Evolutionary conservation across 2,797 vertebrate genomes (phyloP).

Genomic region (Loriculus beryllinus): DNA sequence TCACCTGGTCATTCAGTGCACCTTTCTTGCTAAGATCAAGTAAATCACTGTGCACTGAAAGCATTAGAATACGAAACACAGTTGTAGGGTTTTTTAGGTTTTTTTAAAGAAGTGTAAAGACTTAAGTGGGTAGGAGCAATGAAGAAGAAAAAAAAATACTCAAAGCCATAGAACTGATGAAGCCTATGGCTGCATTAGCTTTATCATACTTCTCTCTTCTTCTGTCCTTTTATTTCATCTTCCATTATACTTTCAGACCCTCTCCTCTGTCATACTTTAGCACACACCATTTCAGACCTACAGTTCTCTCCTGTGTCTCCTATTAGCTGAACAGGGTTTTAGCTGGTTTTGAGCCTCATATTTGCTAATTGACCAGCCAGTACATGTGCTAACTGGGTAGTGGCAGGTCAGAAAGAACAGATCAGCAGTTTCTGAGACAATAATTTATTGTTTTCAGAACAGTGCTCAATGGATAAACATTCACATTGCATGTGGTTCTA

Average conservation of each 20-base stretch:
- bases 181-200: neutral
- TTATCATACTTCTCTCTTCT: neutral
- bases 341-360: neutral
- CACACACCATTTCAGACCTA: neutral
- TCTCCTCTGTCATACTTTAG: neutral
- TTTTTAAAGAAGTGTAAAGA: neutral
- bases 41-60: neutral
- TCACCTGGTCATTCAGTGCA: neutral
- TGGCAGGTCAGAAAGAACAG: conserved; percentile 26
- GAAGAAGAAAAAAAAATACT: neutral
- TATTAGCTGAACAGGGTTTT: neutral
- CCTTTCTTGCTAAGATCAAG: neutral
- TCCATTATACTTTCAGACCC: neutral
- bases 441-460: conserved; percentile 30
- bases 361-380: conserved; percentile 20
- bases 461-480: conserved; percentile 23
- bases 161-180: neutral
- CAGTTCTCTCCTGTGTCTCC: neutral
- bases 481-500: conserved; percentile 18
- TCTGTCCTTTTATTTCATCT: neutral
- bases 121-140: neutral
- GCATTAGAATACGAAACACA: neutral
- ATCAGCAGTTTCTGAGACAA: conserved; percentile 41
- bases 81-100: too few species aligned
- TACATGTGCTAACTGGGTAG: neutral